phyloP scores from a whole-genome alignment of 2,888 invertebrate species.

The Amaurobius ferox region DNA sequence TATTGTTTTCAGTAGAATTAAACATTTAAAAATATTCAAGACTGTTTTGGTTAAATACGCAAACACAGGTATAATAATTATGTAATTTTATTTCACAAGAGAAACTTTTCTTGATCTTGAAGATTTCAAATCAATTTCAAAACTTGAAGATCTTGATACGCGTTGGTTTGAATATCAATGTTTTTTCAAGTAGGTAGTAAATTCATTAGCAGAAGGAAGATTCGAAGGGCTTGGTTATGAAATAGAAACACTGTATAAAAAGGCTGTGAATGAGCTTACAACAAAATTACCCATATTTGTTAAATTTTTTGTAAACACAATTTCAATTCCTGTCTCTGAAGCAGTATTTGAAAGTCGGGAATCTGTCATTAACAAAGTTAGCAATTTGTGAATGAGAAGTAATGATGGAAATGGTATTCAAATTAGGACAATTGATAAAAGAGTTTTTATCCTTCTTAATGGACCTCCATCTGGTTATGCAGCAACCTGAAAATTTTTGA shows the following conservation, averaged over 20 bases:
- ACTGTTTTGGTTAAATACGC: too few relatives aligned
- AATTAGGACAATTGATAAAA: slow-evolving; percentile 13
- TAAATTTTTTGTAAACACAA: not conserved
- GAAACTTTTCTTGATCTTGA: not conserved
- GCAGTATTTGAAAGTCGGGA: not conserved
- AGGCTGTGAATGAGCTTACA: not conserved
- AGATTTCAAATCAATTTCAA: not conserved
- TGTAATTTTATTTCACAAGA: too few relatives aligned
- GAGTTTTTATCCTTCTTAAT: too few relatives aligned
- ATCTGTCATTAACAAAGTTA: not conserved
- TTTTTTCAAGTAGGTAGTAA: not conserved
- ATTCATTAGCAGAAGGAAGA: not conserved
- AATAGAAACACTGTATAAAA: not conserved
- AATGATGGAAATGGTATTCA: not conserved
- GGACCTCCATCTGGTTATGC: too few relatives aligned
- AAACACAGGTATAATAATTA: too few relatives aligned
- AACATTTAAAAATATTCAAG: too few relatives aligned
- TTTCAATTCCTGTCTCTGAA: too few relatives aligned
- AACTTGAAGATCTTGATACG: not conserved
- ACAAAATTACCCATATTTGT: not conserved
- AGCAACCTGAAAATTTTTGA: not conserved
- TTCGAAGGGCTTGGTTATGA: not conserved
- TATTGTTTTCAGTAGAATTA: too few relatives aligned
- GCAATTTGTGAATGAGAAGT: too few relatives aligned
- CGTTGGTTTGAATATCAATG: not conserved